Percentiles rank a stretch among this genome's conserved stretches.
Evolutionary conservation across 2,888 invertebrate genomes (phyloP).

Genomic region (Notodonta dromedarius): DNA sequence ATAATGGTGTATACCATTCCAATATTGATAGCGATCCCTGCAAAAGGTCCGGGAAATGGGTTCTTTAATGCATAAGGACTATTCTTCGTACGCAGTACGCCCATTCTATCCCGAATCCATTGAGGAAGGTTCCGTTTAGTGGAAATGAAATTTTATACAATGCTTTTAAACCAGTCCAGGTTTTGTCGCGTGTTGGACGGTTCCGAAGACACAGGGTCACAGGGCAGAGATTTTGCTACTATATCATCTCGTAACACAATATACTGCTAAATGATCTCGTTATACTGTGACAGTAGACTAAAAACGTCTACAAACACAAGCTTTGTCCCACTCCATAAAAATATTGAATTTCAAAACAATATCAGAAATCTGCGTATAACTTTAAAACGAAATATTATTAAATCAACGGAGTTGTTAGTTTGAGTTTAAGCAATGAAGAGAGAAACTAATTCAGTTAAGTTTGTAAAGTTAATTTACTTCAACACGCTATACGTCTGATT

Average conservation of each 20-base stretch:
- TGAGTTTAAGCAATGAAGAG: background rate
- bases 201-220: too few species aligned
- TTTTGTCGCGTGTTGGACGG: too few species aligned
- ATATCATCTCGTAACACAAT: too few species aligned
- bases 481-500: background rate
- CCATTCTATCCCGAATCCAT: background rate
- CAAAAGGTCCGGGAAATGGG: background rate
- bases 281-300: too few species aligned
- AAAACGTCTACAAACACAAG: too few species aligned
- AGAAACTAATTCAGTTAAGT: background rate
- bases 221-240: too few species aligned
- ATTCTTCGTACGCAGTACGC: background rate
- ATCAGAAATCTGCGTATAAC: background rate
- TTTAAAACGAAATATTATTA: background rate
- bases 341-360: background rate
- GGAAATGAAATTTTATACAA: too few species aligned
- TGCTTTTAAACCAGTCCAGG: too few species aligned
- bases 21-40: constrained; percentile 2
- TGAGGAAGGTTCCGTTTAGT: too few species aligned
- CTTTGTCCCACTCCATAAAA: too few species aligned
- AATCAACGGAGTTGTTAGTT: background rate
- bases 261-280: too few species aligned
- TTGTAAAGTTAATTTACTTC: background rate
- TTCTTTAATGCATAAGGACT: background rate
- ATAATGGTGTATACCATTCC: background rate